Percentiles rank a stretch among this genome's conserved stretches.
phyloP scores from a whole-genome alignment of 2,797 vertebrate species.

The Lerista edwardsae region DNA sequence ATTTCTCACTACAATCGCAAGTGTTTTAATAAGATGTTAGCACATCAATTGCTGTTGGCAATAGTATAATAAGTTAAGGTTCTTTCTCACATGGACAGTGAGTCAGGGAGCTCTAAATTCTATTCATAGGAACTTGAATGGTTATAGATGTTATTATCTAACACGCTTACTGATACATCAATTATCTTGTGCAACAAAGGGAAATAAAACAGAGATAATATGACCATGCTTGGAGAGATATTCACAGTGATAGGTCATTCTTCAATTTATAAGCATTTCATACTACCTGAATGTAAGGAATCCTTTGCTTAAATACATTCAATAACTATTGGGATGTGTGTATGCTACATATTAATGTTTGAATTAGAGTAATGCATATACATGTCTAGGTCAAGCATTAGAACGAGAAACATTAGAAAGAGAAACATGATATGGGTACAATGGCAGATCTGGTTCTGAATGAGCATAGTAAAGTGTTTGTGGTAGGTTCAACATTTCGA shows the following conservation, averaged over 20 bases:
- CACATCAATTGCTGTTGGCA: conserved; percentile 5
- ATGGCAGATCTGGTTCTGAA: not conserved
- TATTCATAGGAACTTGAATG: not conserved
- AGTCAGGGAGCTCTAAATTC: not conserved
- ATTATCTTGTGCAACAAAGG: not conserved
- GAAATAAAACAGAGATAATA: not conserved
- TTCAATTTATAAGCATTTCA: not conserved
- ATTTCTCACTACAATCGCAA: not conserved
- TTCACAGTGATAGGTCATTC: not conserved
- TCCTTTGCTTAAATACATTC: not conserved
- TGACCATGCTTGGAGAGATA: not conserved
- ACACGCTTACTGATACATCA: not conserved
- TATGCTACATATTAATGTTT: not conserved
- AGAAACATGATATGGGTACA: not conserved
- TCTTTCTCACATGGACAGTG: not conserved
- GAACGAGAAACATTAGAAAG: not conserved
- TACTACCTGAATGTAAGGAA: too few species aligned
- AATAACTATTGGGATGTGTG: not conserved
- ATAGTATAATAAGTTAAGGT: conserved; percentile 1
- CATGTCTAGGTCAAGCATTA: not conserved
- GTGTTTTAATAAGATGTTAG: not conserved
- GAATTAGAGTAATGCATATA: not conserved
- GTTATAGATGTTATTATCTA: not conserved
- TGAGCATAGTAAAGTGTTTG: not conserved
- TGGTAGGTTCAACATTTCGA: too few species aligned